Conservation (phyloP, 2,888 invertebrate genomes). For the Leucophora obtusa region DNA sequence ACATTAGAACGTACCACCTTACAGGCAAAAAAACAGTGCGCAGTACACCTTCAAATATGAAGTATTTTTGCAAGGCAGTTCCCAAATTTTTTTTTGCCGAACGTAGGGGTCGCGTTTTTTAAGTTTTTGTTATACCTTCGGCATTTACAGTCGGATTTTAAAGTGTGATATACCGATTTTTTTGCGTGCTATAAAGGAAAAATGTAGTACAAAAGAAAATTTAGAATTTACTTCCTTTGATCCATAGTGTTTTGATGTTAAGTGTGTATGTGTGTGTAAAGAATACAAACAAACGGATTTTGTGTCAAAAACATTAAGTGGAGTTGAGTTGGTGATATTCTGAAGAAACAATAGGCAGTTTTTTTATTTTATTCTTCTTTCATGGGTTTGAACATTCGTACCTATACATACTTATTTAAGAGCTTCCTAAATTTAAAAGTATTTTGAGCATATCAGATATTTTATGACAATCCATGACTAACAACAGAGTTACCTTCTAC, state of each 20-base stretch:
- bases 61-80: too few relatives aligned
- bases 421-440: conserved; percentile 12
- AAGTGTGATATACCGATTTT: too few relatives aligned
- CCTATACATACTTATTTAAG: not conserved
- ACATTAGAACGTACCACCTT: too few relatives aligned
- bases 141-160: too few relatives aligned
- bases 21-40: too few relatives aligned
- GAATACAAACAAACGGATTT: conserved; percentile 47
- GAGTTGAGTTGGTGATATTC: conserved; percentile 35
- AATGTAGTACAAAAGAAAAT: too few relatives aligned
- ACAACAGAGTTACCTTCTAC: not conserved
- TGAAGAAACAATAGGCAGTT: conserved; percentile 34
- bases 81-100: too few relatives aligned
- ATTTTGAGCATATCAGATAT: conserved; percentile 23
- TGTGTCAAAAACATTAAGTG: conserved; percentile 49
- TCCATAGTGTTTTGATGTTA: not conserved
- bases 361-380: conserved; percentile 6
- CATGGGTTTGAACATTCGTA: conserved; percentile 13
- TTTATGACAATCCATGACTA: conserved; percentile 23
- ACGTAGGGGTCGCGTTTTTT: too few relatives aligned
- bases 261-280: conserved; percentile 2
- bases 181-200: too few relatives aligned
- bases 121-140: too few relatives aligned
- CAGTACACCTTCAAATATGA: too few relatives aligned
- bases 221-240: not conserved